Base-by-base conservation (phyloP, 1,140 invertebrate species). In the Brachionus koreanus region DNA sequence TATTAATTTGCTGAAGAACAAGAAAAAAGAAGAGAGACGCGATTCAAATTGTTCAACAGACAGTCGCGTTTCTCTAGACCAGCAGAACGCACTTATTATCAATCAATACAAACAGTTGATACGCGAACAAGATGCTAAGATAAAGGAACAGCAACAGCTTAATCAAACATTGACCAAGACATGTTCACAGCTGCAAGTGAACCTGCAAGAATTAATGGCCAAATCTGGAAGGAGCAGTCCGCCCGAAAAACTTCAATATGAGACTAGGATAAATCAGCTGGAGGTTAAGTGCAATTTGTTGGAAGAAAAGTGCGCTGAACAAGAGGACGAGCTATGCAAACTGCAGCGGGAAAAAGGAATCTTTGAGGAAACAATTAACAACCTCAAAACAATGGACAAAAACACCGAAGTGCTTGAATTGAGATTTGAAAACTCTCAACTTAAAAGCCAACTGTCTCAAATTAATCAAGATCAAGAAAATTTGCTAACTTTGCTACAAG, bases 391-490 rank as follows among this genome's bases (percentile, higher is more conserved):
- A 23, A 23, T 19, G 23, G 76, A 79, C 25, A 79, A 79, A 37
- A 61, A 16, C 29, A 65, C 76, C 7, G 49, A 79, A 65, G 33
- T 79, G 3, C 3, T 79, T 29, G 83, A 77, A 67, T 49, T 86
- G 77, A 82, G 85, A 81, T 77, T 76, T 49, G 85, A 87, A 77
- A 86, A 87, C 83, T 69, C 43, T 23, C 81, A 83, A 29, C 39
- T 89, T 9, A 83, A 86, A 63, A 86, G 87, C 0, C 92, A 95
- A 83, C 85, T 95, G 82, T 91, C 92, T 35, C 91, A 90, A 83
- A 86, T 94, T 52, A 92, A 91, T 86, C 95, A 93, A 86, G 95
- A 97, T 86, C 95, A 96, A 87, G 95, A 97, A 84, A 94, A 97
- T 89, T 88, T 97, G 83, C 88, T 97, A 19, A 92, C 93, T 85